A percentile compares a stretch with the other conserved stretches of the same genome.
Conservation (phyloP, 2,797 vertebrate genomes). For the Galago senegalensis region DNA sequence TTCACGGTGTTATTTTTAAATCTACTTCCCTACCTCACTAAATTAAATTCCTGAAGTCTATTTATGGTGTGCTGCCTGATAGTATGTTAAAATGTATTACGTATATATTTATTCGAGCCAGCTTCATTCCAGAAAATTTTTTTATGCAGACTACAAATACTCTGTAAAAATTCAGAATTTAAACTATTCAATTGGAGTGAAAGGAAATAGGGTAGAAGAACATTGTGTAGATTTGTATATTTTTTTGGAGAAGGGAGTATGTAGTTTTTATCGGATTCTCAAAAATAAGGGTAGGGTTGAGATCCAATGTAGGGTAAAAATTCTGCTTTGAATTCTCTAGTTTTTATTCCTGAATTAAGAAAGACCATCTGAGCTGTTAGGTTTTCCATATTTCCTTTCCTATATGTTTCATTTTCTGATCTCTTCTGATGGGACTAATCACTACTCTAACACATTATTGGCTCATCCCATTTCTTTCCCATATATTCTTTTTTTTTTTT, state of each 20-base stretch:
- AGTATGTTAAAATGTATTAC: neutral
- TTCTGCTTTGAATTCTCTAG: neutral
- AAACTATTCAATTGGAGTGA: neutral
- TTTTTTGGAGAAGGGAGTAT: neutral
- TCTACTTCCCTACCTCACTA: neutral
- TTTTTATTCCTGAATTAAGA: neutral
- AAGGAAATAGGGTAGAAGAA: neutral
- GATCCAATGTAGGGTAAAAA: neutral
- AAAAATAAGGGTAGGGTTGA: neutral
- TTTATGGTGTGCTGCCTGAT: neutral
- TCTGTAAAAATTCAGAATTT: constrained; percentile 5
- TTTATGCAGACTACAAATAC: neutral
- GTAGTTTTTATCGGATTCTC: neutral
- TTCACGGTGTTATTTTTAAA: neutral
- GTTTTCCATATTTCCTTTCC: neutral
- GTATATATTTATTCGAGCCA: neutral
- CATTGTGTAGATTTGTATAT: neutral
- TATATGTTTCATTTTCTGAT: neutral
- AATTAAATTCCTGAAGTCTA: neutral
- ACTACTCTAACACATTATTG: neutral
- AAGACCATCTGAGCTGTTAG: neutral
- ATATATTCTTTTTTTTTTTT: neutral
- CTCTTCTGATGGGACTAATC: neutral
- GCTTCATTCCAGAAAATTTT: neutral
- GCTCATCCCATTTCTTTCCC: neutral